These are phyloP conservation scores for Lepidostoma basale DNA, from an alignment of 1,140 invertebrate species.

Conservation along the genomic window DNA sequence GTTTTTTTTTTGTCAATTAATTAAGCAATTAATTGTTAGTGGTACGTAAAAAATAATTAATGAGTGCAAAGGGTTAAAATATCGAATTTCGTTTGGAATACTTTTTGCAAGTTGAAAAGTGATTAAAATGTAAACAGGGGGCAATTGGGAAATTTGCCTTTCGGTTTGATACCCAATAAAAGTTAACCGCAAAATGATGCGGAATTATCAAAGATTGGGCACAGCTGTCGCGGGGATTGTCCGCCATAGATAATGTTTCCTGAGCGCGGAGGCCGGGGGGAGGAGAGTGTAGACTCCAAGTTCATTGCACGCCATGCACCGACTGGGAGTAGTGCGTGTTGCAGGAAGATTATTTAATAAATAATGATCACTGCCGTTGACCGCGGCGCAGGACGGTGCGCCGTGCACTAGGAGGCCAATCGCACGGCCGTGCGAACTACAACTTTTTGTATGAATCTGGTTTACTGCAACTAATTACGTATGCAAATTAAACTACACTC, in stretches of 20 bases:
- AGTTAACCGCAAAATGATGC: background rate
- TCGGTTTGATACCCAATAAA: conserved; percentile 17
- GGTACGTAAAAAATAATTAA: no score
- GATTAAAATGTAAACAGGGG: no score
- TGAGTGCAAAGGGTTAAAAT: no score
- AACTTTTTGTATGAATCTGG: no score
- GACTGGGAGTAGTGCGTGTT: conserved; percentile 26
- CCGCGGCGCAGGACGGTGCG: background rate
- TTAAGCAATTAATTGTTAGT: no score
- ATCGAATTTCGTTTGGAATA: no score
- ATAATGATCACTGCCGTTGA: conserved; percentile 26
- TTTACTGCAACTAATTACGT: no score
- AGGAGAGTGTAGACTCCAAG: background rate
- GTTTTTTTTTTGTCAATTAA: no score
- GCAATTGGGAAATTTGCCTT: background rate
- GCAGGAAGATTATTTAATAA: conserved; percentile 32
- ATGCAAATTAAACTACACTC: background rate
- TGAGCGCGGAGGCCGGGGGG: background rate
- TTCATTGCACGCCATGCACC: conserved; percentile 34
- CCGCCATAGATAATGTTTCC: conserved; percentile 1
- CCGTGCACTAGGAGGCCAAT: background rate
- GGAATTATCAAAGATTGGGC: conserved; percentile 2
- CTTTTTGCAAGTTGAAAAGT: no score
- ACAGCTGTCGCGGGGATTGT: conserved; percentile 11
- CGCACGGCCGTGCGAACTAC: background rate